Evolutionary conservation across 2,888 invertebrate species (phyloP), one percentile per base, ranked within the genome.

Genomic region (Drosophila borealis): DNA sequence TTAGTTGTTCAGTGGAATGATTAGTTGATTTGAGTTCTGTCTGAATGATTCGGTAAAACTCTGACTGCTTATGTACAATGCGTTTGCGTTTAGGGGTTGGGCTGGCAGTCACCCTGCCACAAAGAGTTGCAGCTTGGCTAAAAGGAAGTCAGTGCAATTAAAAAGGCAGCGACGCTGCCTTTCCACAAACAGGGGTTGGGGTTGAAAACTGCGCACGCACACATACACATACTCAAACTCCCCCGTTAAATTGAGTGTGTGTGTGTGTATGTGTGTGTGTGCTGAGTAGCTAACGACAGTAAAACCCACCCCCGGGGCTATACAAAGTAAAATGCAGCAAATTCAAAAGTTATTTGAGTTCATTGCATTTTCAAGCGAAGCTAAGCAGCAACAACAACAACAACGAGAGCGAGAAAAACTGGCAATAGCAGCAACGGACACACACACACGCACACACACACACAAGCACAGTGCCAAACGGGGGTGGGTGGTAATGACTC

Each of bases 321-420:
- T 56, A 75, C 80, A 69, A 80, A 89, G 78, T 88, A 71, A 88
- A 88, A 88, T 88, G 89, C 89, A 89, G 89, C 84, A 89, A 88
- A 86, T 88, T 88, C 87, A 88, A 88, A 88, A 88, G 88, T 89
- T 89, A 89, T 88, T 89, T 88, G 90, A 91, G 91, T 90, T 91
- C 90, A 91, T 90, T 90, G 90, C 90, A 90, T 91, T 90, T 89
- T 88, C 88, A 84, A 85, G 83, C 78, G 79, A 80, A 77, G 72
- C 75, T 83, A 80, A 74, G 73, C 75, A 81, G 71, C 68, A 78
- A 72, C 80, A 81, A 74, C 71, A 78, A 70, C 72, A 72, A 42
- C 63, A 77, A 60, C 61, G 44, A 55, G 44, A 55, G 51, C 64
- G 45, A 66, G 78, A 74, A 66, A 69, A 57, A 71, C 61, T 63